A percentile compares a stretch with the other conserved stretches of the same genome.
Conservation (phyloP, 2,797 vertebrate species). For the Neopelma chrysocephalum region DNA sequence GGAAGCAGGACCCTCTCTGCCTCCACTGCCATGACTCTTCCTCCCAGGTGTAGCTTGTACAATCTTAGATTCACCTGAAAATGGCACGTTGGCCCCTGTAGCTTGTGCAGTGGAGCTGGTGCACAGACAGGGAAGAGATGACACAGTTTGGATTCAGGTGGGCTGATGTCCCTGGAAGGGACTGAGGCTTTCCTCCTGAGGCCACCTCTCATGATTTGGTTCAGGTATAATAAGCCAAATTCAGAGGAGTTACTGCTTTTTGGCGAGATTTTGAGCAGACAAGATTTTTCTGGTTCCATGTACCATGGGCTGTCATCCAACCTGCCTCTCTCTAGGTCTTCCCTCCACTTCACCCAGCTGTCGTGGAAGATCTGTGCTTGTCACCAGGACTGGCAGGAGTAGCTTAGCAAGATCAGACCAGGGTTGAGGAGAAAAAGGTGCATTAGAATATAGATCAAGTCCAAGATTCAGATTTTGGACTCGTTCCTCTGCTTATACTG, state of each 20-base stretch:
- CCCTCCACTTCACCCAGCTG: not conserved
- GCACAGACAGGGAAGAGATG: not conserved
- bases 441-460: not conserved
- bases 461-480: not conserved
- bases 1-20: not conserved
- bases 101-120: not conserved
- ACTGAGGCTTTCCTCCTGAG: not conserved
- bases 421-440: not conserved
- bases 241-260: not conserved
- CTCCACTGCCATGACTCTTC: not conserved
- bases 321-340: not conserved
- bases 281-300: not conserved
- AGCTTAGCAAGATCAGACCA: not conserved
- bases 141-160: not conserved
- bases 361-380: not conserved
- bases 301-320: not conserved
- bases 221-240: not conserved
- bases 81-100: no score
- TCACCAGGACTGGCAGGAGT: not conserved
- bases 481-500: not conserved
- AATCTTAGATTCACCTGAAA: not conserved
- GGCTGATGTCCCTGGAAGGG: not conserved
- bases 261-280: not conserved
- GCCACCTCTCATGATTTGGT: not conserved
- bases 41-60: not conserved